Evolutionary conservation across 2,113 vertebrate genomes (phyloP).

Genomic region (Pituophis catenifer): DNA sequence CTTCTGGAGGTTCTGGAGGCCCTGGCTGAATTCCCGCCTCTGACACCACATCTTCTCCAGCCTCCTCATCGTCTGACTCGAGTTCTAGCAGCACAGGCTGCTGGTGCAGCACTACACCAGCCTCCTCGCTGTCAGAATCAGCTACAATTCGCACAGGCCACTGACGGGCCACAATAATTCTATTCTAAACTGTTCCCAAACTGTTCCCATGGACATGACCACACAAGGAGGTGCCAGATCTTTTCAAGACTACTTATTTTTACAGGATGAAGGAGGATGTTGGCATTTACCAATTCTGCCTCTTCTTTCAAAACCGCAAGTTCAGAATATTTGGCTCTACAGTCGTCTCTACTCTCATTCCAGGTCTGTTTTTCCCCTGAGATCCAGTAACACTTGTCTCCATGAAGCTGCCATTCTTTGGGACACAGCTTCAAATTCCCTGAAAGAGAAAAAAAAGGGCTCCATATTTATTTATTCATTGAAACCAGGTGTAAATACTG

Average conservation of each 20-base stretch:
- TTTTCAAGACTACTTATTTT: neutral
- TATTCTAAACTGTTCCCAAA: neutral
- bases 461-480: neutral
- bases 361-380: neutral
- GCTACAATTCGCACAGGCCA: no score
- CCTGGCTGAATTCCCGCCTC: no score
- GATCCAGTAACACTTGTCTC: neutral
- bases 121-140: no score
- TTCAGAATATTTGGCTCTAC: neutral
- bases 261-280: neutral
- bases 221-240: neutral
- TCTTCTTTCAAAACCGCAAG: neutral
- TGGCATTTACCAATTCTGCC: neutral
- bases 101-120: no score
- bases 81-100: no score
- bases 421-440: neutral
- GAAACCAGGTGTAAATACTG: neutral
- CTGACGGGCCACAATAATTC: no score
- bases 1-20: no score
- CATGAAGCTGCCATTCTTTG: neutral
- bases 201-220: neutral
- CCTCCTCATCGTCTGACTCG: no score
- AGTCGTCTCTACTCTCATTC: neutral
- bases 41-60: no score
- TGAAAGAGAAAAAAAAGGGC: neutral